Evolutionary conservation across 2,888 invertebrate genomes (phyloP).

Genomic region (Hypomecis atomaria): DNA sequence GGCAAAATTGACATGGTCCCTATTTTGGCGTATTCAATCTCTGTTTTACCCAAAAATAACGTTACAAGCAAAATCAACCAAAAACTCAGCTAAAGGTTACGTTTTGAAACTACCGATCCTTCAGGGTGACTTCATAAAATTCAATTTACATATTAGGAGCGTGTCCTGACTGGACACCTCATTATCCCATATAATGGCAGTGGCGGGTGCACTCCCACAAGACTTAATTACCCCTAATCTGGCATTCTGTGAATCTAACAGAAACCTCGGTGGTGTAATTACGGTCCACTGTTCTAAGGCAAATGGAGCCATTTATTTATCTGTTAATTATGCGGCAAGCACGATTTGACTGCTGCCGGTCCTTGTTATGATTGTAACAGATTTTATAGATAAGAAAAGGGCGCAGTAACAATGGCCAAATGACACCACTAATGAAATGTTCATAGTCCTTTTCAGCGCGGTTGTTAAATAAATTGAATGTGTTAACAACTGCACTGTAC

Average conservation of each 20-base stretch:
- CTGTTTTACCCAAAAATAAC: too few relatives aligned
- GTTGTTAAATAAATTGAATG: neutral
- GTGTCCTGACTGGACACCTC: conserved; percentile 77
- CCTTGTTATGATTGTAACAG: conserved; percentile 9
- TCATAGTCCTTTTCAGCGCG: neutral
- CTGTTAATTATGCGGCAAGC: conserved; percentile 60
- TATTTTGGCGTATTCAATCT: too few relatives aligned
- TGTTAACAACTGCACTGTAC: neutral
- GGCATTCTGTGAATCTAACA: conserved; percentile 75
- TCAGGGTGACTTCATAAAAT: conserved; percentile 66
- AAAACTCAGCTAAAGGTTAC: conserved; percentile 1
- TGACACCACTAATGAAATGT: neutral
- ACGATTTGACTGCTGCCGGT: conserved; percentile 24
- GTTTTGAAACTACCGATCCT: conserved; percentile 58
- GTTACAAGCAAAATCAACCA: neutral
- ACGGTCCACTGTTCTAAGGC: conserved; percentile 72
- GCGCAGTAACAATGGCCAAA: neutral
- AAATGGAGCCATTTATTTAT: conserved; percentile 76
- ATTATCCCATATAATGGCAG: conserved; percentile 79
- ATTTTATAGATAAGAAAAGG: conserved; percentile 14
- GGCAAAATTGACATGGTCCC: too few relatives aligned
- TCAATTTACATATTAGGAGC: conserved; percentile 80
- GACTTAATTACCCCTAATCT: conserved; percentile 81
- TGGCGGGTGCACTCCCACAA: conserved; percentile 72
- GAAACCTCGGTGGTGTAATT: conserved; percentile 72